These are phyloP conservation scores for Cataglyphis rosenhaueri DNA, from an alignment of 2,888 invertebrate genomes.

Conservation along the genomic window DNA sequence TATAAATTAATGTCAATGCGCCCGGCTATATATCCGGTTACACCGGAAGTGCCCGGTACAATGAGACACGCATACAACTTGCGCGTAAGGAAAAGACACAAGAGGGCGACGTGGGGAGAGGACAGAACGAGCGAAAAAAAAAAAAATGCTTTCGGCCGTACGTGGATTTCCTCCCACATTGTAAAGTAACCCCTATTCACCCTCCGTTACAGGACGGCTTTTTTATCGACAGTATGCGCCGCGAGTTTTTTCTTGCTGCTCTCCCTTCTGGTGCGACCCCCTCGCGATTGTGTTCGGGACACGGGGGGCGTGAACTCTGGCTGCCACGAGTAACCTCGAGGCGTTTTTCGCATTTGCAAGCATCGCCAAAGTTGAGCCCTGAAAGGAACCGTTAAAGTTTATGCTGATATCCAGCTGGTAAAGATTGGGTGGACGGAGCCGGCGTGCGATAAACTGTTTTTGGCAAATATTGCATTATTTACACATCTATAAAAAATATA, in stretches of 20 bases:
- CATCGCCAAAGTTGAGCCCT: conserved; percentile 43
- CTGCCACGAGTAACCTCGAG: conserved; percentile 73
- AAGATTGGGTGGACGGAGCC: neutral
- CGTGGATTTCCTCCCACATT: conserved; percentile 80
- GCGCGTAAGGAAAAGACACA: conserved; percentile 52
- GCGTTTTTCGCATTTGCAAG: conserved; percentile 75
- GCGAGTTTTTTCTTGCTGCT: conserved; percentile 50
- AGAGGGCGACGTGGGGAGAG: conserved; percentile 49
- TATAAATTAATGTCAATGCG: conserved; percentile 85
- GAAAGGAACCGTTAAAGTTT: conserved; percentile 67
- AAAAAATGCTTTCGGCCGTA: conserved; percentile 71
- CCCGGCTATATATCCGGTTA: conserved; percentile 84
- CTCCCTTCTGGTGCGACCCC: conserved; percentile 63
- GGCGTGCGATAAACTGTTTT: neutral
- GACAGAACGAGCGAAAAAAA: conserved; percentile 60
- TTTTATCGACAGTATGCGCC: conserved; percentile 67
- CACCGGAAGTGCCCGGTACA: conserved; percentile 83
- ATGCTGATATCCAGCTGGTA: conserved; percentile 67
- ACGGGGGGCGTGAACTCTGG: conserved; percentile 80
- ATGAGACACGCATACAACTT: conserved; percentile 77
- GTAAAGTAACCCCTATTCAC: conserved; percentile 73
- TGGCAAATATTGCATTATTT: conserved; percentile 7
- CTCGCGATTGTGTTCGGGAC: conserved; percentile 78
- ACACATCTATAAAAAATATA: neutral
- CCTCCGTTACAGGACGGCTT: conserved; percentile 69